These are phyloP conservation scores for Danio kyathit DNA, from an alignment of 2,797 vertebrate species.

Conservation along the genomic window DNA sequence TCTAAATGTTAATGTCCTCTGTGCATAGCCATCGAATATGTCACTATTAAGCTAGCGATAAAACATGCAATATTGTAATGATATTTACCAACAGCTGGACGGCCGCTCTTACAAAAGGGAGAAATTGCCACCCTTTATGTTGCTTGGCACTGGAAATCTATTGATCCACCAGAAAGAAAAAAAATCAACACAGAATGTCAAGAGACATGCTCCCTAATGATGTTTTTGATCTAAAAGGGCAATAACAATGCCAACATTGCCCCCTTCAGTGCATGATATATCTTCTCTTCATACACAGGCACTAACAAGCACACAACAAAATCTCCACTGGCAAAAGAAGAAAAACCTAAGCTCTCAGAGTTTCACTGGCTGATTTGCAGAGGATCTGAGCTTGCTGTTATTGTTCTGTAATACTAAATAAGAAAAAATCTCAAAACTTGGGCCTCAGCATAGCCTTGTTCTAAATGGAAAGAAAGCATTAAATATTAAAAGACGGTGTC, in stretches of 20 bases:
- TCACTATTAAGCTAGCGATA: slow-evolving; percentile 77
- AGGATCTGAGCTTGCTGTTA: slow-evolving; percentile 9
- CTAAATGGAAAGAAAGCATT: background rate
- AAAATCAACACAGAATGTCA: slow-evolving; percentile 67
- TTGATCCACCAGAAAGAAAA: slow-evolving; percentile 68
- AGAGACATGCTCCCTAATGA: slow-evolving; percentile 63
- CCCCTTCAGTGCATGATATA: slow-evolving; percentile 61
- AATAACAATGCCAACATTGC: slow-evolving; percentile 63
- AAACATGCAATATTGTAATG: slow-evolving; percentile 78
- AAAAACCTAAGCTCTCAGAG: slow-evolving; percentile 17
- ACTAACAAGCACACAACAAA: slow-evolving; percentile 22
- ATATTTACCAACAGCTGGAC: slow-evolving; percentile 84
- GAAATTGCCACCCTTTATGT: slow-evolving; percentile 62
- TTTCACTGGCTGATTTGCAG: slow-evolving; percentile 2
- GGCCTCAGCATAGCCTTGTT: background rate
- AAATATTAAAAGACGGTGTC: background rate
- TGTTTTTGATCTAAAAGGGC: slow-evolving; percentile 60
- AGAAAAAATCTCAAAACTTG: background rate
- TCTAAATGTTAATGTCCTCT: slow-evolving; percentile 81
- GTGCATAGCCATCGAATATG: slow-evolving; percentile 75
- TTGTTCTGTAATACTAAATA: slow-evolving; percentile 3
- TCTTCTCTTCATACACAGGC: slow-evolving; percentile 43
- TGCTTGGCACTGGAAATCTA: slow-evolving; percentile 67
- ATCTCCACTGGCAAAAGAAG: slow-evolving; percentile 16
- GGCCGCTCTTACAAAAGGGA: slow-evolving; percentile 62